phyloP scores from a whole-genome alignment of 2,113 vertebrate species.

The Elanus axillaris region DNA sequence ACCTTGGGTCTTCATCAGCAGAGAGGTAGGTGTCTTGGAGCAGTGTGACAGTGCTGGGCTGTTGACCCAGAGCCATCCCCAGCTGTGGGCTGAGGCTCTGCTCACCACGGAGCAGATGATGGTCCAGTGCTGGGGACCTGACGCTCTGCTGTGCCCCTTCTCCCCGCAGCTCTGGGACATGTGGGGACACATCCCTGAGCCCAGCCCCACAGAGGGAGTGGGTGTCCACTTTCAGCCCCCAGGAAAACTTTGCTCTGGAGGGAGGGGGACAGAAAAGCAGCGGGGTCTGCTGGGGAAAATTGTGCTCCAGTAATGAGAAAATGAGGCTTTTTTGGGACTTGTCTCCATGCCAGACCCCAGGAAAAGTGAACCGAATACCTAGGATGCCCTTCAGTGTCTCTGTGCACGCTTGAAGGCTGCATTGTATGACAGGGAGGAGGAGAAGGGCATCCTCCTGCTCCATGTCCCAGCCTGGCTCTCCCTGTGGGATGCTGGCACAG shows the following conservation, averaged over 20 bases:
- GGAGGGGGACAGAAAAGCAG: neutral
- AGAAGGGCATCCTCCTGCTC: rapidly evolving
- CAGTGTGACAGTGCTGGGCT: neutral
- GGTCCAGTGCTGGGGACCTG: neutral
- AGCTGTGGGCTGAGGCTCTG: neutral
- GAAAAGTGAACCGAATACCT: neutral
- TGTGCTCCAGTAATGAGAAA: neutral
- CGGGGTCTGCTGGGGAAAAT: neutral
- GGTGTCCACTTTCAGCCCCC: neutral
- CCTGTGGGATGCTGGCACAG: neutral
- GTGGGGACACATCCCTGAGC: neutral
- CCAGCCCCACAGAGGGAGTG: neutral
- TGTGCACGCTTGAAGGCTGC: neutral
- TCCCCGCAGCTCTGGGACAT: neutral
- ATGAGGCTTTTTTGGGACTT: neutral
- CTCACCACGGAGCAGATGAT: neutral
- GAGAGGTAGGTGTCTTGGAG: neutral
- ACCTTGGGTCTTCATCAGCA: neutral
- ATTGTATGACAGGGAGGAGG: neutral
- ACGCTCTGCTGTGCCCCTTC: neutral
- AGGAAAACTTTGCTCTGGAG: neutral
- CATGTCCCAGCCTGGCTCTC: neutral
- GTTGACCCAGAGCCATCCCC: neutral
- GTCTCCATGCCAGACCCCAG: neutral
- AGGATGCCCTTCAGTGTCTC: neutral